phyloP scores from a whole-genome alignment of 2,797 vertebrate genomes.

The Manis crassicaudata region DNA sequence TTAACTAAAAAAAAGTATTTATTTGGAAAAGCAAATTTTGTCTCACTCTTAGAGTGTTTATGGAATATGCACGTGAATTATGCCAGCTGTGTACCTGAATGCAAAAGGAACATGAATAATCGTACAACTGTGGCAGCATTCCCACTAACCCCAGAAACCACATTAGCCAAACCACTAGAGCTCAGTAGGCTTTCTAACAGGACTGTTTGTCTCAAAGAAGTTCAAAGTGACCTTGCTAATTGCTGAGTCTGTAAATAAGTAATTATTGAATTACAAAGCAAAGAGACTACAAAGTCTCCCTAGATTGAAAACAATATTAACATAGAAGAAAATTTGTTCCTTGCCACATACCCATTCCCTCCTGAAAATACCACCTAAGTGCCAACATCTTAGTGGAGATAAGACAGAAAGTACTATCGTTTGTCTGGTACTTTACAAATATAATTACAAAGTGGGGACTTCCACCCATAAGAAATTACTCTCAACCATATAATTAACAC shows the following conservation, averaged over 20 bases:
- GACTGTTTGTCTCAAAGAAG: slow-evolving; percentile 65
- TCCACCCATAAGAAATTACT: slow-evolving; percentile 64
- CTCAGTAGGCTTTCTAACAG: slow-evolving; percentile 67
- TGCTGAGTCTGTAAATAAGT: slow-evolving; percentile 57
- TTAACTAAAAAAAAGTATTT: background rate
- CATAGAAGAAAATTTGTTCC: background rate
- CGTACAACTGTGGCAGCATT: slow-evolving; percentile 52
- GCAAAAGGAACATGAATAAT: slow-evolving; percentile 72
- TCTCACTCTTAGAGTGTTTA: slow-evolving; percentile 61
- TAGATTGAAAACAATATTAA: background rate
- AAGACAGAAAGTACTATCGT: background rate
- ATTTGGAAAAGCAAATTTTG: slow-evolving; percentile 39
- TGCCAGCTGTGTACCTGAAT: slow-evolving; percentile 73
- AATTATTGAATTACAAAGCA: slow-evolving; percentile 20
- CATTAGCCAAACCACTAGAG: slow-evolving; percentile 26
- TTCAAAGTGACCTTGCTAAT: slow-evolving; percentile 75
- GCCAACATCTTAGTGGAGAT: background rate
- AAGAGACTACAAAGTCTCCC: background rate
- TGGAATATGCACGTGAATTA: slow-evolving; percentile 70
- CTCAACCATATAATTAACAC: slow-evolving; percentile 35
- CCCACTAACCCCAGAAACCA: background rate
- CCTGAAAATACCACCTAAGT: background rate
- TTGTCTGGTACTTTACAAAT: slow-evolving; percentile 37
- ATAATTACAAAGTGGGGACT: slow-evolving; percentile 46
- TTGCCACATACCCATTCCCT: background rate